These are phyloP conservation scores for Tinamus major DNA, from an alignment of 2,797 vertebrate genomes.

Conservation along the genomic window DNA sequence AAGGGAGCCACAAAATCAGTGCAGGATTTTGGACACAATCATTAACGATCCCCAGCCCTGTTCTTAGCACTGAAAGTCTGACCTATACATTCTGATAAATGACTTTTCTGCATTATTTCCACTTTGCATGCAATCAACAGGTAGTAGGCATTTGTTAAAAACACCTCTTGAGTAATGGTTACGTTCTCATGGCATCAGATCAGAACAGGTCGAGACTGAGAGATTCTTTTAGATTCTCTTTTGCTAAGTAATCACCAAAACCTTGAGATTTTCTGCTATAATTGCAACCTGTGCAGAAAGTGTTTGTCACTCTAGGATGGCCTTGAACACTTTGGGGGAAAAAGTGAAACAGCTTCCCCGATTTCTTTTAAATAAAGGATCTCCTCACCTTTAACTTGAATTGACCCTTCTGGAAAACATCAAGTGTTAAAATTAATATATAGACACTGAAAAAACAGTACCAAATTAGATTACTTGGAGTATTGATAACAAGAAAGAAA, in stretches of 20 bases:
- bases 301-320: slow-evolving; percentile 43
- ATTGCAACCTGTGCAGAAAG: not conserved
- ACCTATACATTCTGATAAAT: not conserved
- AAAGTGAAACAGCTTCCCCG: not conserved
- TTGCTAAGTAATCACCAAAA: slow-evolving; percentile 56
- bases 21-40: not conserved
- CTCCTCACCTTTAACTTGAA: slow-evolving; percentile 60
- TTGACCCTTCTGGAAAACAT: slow-evolving; percentile 53
- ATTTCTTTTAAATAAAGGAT: slow-evolving; percentile 33
- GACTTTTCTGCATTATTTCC: not conserved
- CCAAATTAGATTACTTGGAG: slow-evolving; percentile 48
- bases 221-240: slow-evolving; percentile 34
- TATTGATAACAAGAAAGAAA: slow-evolving; percentile 63
- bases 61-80: not conserved
- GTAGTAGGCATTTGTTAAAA: not conserved
- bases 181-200: not conserved
- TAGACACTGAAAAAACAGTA: slow-evolving; percentile 37
- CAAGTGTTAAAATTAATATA: slow-evolving; percentile 45
- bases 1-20: not conserved
- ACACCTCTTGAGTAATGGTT: not conserved
- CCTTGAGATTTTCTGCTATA: slow-evolving; percentile 30
- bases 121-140: not conserved
- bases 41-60: not conserved
- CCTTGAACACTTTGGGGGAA: not conserved
- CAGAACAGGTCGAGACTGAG: not conserved